Conservation (phyloP, 2,888 invertebrate species). For the Drosophila mettleri region DNA sequence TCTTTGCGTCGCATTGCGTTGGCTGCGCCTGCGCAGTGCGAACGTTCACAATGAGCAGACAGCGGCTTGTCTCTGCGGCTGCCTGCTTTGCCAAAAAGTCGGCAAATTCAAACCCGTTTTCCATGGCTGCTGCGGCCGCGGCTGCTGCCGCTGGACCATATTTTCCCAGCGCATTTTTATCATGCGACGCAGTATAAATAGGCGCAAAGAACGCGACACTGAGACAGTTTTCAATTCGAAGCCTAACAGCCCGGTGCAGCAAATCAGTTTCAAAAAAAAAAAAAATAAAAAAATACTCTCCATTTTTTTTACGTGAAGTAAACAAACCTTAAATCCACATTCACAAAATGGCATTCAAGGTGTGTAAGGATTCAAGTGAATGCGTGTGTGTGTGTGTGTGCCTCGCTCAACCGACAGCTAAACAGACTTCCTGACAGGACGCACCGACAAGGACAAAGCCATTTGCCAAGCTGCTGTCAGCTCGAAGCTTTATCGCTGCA, state of each 20-base stretch:
- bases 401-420: too few relatives aligned
- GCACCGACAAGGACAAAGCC: neutral
- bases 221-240: conserved; percentile 74
- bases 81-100: conserved; percentile 69
- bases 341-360: conserved; percentile 77
- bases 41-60: conserved; percentile 50
- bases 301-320: conserved; percentile 47
- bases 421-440: conserved; percentile 5
- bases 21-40: conserved; percentile 63
- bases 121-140: conserved; percentile 26
- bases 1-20: conserved; percentile 27
- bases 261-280: conserved; percentile 8
- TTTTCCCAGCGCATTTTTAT: conserved; percentile 51
- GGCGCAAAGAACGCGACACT: conserved; percentile 69
- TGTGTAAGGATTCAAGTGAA: conserved; percentile 56
- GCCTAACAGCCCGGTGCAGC: conserved; percentile 44
- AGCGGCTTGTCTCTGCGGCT: conserved; percentile 19
- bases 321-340: conserved; percentile 13
- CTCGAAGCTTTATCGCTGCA: neutral
- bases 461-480: neutral
- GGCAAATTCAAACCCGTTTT: conserved; percentile 62
- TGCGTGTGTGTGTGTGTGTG: neutral
- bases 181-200: conserved; percentile 69
- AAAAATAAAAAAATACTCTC: conserved; percentile 34
- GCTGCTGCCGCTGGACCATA: conserved; percentile 48